Base-by-base conservation (phyloP, 1,140 invertebrate species). In the Drosophila kurseongensis region DNA sequence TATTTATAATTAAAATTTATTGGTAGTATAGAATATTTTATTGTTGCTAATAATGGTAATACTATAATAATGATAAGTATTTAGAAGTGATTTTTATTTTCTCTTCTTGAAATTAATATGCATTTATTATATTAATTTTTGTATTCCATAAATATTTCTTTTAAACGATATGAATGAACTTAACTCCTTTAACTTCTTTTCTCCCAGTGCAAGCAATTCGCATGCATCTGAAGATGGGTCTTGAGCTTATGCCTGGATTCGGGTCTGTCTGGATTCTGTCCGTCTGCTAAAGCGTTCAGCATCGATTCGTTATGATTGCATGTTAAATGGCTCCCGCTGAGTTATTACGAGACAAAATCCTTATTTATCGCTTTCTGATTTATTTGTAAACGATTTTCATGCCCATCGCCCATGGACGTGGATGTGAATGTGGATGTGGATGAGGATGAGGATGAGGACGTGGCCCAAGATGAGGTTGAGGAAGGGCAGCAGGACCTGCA, bases 311-410 rank as follows among this genome's bases (percentile, higher is more conserved):
- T 91, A 91, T 91, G 90, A 91, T 91, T 91, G 90, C 90, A 91
- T 91, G 90, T 91, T 91, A 91, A 91, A 91, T 91, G 91, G 84
- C 85, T 91, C 90, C 90, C 80, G 90, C 90, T 91, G 90, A 91
- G 90, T 91, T 91, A 91, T 91, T 91, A 91, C 90, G 91, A 91
- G 90, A 91, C 90, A 91, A 91, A 91, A 91, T 91, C 88, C 90
- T 91, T 91, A 91, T 91, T 91, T 91, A 91, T 91, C 90, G 90
- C 90, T 91, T 91, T 91, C 90, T 91, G 90, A 91, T 91, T 91
- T 91, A 91, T 91, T 92, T 91, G 90, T 90, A 91, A 91, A 91
- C 90, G 90, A 90, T 91, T 91, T 91, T 80, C 80, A 67, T 76
- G 73, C 73, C 73, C 73, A 76, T 76, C 73, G 72, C 73, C 72